Evolutionary conservation across 2,888 invertebrate species (phyloP).

Genomic region (Sarcophaga subvicina): DNA sequence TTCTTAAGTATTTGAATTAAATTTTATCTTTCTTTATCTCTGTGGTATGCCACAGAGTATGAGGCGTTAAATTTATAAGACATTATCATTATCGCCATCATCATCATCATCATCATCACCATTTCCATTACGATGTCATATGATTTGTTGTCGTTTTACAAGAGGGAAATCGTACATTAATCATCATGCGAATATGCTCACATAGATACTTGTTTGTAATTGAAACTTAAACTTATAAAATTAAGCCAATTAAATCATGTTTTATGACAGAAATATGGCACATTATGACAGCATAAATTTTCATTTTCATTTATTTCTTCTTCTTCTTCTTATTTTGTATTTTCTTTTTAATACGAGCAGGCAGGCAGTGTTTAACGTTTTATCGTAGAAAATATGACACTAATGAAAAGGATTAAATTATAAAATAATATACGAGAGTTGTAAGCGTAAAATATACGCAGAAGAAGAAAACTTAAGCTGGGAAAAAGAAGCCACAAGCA

Average conservation of each 20-base stretch:
- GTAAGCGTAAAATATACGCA: no score
- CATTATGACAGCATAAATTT: no score
- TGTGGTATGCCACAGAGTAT: constrained; percentile 45
- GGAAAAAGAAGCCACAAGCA: no score
- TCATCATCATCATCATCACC: constrained; percentile 14
- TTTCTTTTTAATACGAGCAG: no score
- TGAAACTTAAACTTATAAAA: not conserved
- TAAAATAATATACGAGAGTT: not conserved
- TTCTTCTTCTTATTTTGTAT: no score
- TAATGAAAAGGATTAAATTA: constrained; percentile 42
- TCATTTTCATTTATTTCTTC: no score
- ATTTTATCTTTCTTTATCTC: constrained; percentile 2
- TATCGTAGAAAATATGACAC: not conserved
- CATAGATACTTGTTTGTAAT: no score
- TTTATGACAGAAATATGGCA: constrained; percentile 4
- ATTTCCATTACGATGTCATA: not conserved
- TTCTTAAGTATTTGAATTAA: no score
- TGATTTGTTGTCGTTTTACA: not conserved
- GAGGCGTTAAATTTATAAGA: constrained; percentile 57
- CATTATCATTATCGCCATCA: constrained; percentile 45
- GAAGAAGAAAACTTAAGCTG: no score
- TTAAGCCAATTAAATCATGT: constrained; percentile 53
- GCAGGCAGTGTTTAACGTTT: no score
- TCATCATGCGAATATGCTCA: not conserved
- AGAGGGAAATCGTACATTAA: constrained; percentile 51